Evolutionary conservation across 2,888 invertebrate species (phyloP), one percentile per base, ranked within the genome.

Genomic region (Hemaris fuciformis): DNA sequence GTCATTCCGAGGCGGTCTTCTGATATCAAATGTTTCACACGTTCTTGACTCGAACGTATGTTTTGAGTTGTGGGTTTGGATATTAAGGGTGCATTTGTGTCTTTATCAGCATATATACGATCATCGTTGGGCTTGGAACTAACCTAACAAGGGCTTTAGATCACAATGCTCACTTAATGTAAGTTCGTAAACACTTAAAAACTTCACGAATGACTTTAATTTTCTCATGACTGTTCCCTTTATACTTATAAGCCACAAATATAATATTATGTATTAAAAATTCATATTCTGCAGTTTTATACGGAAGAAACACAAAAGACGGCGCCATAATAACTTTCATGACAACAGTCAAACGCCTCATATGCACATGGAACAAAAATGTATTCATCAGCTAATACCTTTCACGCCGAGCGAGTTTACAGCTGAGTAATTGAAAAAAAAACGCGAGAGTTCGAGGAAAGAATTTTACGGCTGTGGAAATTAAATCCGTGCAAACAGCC

Each of bases 401-500:
- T 7, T 27, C 22, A 22, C 45, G 22, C 45, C 10, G 7, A 23
- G 23, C 23, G 23, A 13, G 13, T 23, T 53, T 31, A 53, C 31
- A 53, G 8, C 3, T 53, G 18, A 25, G 46, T 48, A 31, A 66
- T 65, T 64, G 65, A 64, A 48, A 60, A 61, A 64, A 66, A 63
- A 60, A 57, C 63, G 34, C 58, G 65, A 65, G 65, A 74, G 66
- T 64, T 62, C 63, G 64, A 62, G 61, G 64, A 66, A 69, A 71
- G 75, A 74, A 73, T 75, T 72, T 74, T 65, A 72, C 70, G 66
- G 69, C 69, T 60, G 72, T 63, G 66, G 64, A 75, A 75, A 73
- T 76, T 79, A 80, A 77, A 74, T 76, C 69, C 60, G 61, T 60
- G 65, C 59, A 67, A 64, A 68, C 42, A 43, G 61, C 18, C n/a